Conservation (phyloP, 2,888 invertebrate species). For the Monoplex corrugatus region DNA sequence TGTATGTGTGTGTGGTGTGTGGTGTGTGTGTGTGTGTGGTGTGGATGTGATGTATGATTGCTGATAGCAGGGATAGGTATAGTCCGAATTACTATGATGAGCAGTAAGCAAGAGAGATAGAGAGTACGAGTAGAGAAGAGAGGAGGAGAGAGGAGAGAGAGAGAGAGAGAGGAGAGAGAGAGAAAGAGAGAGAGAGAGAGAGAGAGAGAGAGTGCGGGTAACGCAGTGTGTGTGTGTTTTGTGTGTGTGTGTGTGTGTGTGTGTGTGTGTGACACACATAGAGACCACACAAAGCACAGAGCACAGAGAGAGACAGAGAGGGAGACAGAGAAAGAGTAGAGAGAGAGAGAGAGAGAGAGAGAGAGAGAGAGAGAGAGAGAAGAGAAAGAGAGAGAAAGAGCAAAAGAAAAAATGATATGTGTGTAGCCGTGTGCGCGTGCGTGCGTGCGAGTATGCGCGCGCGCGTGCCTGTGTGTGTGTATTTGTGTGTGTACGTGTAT, state of each 20-base stretch:
- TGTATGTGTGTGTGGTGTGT: background rate
- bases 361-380: background rate
- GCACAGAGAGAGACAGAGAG: background rate
- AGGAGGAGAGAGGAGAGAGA: background rate
- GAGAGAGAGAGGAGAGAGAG: background rate
- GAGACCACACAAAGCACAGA: too few relatives aligned
- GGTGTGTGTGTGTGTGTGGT: too few relatives aligned
- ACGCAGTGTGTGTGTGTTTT: background rate
- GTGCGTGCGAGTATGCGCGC: too few relatives aligned
- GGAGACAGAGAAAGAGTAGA: background rate
- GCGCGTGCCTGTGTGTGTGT: too few relatives aligned
- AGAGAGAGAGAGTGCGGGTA: background rate
- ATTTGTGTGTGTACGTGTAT: too few relatives aligned
- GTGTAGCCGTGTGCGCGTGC: too few relatives aligned
- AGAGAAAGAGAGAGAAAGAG: background rate
- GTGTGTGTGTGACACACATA: too few relatives aligned
- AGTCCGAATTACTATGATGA: too few relatives aligned
- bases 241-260: too few relatives aligned
- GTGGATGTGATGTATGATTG: too few relatives aligned
- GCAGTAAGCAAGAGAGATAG: background rate
- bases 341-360: background rate
- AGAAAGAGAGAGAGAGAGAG: background rate
- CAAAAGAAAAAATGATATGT: background rate
- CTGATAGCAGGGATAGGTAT: too few relatives aligned
- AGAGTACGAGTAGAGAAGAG: background rate